Evolutionary conservation across 2,888 invertebrate species (phyloP), one percentile per base, ranked within the genome.

Genomic region (Philonicus albiceps): DNA sequence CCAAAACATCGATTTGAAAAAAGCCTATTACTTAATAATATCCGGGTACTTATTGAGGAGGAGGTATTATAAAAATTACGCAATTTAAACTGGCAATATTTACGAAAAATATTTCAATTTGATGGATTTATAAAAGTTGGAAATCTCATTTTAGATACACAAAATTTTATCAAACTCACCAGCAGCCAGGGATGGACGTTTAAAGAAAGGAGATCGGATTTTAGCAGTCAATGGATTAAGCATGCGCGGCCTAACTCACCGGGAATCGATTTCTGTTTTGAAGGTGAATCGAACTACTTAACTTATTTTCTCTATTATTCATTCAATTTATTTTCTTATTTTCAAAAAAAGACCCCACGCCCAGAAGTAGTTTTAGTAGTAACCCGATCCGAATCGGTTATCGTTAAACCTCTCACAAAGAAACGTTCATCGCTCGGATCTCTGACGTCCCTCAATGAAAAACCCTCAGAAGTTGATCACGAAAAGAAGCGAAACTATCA

Each of bases 171-270:
- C 95, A 87, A 97, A 97, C 89, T 97, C 97, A 90, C 95, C 97
- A 84, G 98, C 98, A 72, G 96, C 97, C 90, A 95, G 95, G 90
- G 97, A 98, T 90, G 98, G 98, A 6, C 93, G 96, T 85, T 93
- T 98, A 78, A 96, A 96, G 91, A 95, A 96, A 90, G 98, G 98
- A 19, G 97, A 97, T 90, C 95, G 97, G 91, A 95, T 98, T 88
- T 93, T 97, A 89, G 97, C 97, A 89, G 97, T 98, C 89, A 98
- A 98, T 91, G 97, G 97, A 73, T 94, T 95, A 91, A 94, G 94
- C 90, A 96, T 98, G 93, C 93, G 95, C 89, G 97, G 96, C 80
- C 93, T 98, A 87, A 97, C 97, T 53, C 98, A 98, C 91, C 94
- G 96, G 64, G 96, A 98, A 91, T 97, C 98, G 89, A 95, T 97